Evolutionary conservation across 37 sponge, comb jelly and placozoan species (phyloP), one percentile per base, ranked within the genome.

Genomic region (Axinella damicornis): DNA sequence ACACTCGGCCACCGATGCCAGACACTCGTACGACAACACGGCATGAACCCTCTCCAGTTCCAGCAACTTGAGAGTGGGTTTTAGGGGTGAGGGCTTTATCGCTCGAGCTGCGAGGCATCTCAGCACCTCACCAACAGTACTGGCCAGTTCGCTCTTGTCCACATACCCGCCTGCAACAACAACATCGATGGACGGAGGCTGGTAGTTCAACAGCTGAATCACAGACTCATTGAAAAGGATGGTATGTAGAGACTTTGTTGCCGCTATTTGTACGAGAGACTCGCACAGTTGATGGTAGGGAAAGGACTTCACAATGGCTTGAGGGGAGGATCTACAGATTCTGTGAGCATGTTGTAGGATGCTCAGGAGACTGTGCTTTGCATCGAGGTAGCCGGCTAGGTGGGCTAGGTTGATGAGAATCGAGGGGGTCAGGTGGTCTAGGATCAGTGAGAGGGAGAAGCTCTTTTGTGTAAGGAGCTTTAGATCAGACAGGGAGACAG

Each of bases 11-110:
- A 80, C 9, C 1, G 58, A 57, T 0, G 19, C 25, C 24, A 87
- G 55, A 21, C 57, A 57, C 74, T 87, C 76, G 41, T 56, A 58
- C 18, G 19, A 27, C 30, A 87, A 46, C 24, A 74, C 52, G 38
- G 81, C 30, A 27, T 66, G 73, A 0, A 87, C 25, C 38, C 59
- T 80, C 59, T 80, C 74, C 25, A 87, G 73, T 41, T 87, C 88
- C 19, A 57, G 57, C 63, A 74, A 21, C 21, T 69, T 81, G 46
- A 87, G 63, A 17, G 76, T 38, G 1, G 73, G 74, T 32, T 41
- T 67, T 60, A 87, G 82, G 21, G 82, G 82, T 17, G 88, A 87
- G 14, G 88, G 88, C 53, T 87, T 65, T 25, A 80, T 53, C 1
- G 88, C 81, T 46, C 88, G 31, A 14, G 41, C 28, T 13, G 55